Percentiles rank a stretch among this genome's conserved stretches.
Evolutionary conservation across 2,888 invertebrate genomes (phyloP).

Genomic region (Drosophila anomelani): DNA sequence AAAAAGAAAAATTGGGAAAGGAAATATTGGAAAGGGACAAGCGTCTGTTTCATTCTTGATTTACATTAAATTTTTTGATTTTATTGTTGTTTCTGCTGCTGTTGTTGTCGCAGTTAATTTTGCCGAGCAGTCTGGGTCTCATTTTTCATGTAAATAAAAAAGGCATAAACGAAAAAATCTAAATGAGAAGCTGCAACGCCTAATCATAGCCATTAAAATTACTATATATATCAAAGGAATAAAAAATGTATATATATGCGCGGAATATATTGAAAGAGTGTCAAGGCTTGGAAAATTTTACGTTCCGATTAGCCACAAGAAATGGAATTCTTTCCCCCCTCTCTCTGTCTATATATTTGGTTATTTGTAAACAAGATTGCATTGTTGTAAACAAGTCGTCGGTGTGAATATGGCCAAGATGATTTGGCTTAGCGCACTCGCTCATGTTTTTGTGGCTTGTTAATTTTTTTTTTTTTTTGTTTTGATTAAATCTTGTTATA

Average conservation of each 20-base stretch:
- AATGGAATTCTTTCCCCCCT: conserved; percentile 42
- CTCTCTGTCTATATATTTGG: conserved; percentile 8
- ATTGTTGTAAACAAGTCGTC: conserved; percentile 72
- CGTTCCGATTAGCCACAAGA: conserved; percentile 48
- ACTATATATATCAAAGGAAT: conserved; percentile 31
- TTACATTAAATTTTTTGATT: conserved; percentile 73
- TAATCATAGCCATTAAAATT: conserved; percentile 39
- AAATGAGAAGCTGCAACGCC: conserved; percentile 47
- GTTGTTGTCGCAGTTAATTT: conserved; percentile 54
- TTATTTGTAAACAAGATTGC: conserved; percentile 72
- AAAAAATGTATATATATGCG: conserved; percentile 29
- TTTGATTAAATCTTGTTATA: conserved; percentile 68
- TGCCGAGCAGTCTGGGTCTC: conserved; percentile 35
- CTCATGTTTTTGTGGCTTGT: conserved; percentile 37
- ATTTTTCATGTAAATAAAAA: conserved; percentile 64
- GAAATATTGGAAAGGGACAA: conserved; percentile 6
- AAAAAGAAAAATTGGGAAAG: conserved; percentile 4
- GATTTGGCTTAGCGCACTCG: conserved; percentile 27
- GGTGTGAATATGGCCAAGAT: conserved; percentile 49
- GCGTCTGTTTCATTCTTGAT: conserved; percentile 53
- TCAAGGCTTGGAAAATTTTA: conserved; percentile 73
- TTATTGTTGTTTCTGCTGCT: conserved; percentile 54
- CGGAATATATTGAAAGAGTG: conserved; percentile 60
- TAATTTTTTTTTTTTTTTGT: conserved; percentile 59
- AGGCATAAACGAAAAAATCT: conserved; percentile 54